A percentile compares a stretch with the other conserved stretches of the same genome.
Evolutionary conservation across 2,113 vertebrate species (phyloP).

Genomic region (Zootoca vivipara): DNA sequence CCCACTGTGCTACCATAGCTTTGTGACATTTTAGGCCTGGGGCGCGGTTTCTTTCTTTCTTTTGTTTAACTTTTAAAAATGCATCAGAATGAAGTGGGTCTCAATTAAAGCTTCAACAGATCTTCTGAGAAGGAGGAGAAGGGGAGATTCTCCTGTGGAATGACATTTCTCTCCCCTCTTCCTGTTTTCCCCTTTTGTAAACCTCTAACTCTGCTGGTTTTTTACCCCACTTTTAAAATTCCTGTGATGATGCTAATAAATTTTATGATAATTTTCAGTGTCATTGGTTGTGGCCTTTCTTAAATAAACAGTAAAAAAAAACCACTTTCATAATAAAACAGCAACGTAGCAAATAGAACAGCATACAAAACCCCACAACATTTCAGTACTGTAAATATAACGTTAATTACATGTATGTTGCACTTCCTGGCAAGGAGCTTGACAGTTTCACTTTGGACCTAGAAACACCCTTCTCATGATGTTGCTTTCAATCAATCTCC

Average conservation of each 20-base stretch:
- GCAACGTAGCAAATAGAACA: background rate
- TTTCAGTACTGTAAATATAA: too few relatives aligned
- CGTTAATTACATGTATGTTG: too few relatives aligned
- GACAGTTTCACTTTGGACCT: too few relatives aligned
- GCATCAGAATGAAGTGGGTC: background rate
- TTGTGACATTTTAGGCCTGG: slow-evolving; percentile 29
- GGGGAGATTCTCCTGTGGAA: slow-evolving; percentile 37
- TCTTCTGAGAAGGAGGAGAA: background rate
- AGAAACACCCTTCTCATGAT: too few relatives aligned
- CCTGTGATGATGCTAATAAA: slow-evolving; percentile 86
- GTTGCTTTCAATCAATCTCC: too few relatives aligned
- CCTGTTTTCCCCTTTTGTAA: slow-evolving; percentile 51
- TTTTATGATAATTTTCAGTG: slow-evolving; percentile 69
- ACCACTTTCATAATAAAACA: background rate
- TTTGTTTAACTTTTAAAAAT: background rate
- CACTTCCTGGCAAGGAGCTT: too few relatives aligned
- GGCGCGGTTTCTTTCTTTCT: slow-evolving; percentile 28
- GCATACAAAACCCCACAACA: too few relatives aligned
- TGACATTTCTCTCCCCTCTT: slow-evolving; percentile 37
- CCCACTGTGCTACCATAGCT: background rate
- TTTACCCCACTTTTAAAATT: slow-evolving; percentile 63
- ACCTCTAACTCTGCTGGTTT: slow-evolving; percentile 57
- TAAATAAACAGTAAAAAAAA: too few relatives aligned
- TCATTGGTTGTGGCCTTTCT: slow-evolving; percentile 12
- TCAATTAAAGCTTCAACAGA: background rate